Percentiles rank a stretch among this genome's conserved stretches.
phyloP scores from a whole-genome alignment of 2,888 invertebrate genomes.

The Vandiemenella viatica region DNA sequence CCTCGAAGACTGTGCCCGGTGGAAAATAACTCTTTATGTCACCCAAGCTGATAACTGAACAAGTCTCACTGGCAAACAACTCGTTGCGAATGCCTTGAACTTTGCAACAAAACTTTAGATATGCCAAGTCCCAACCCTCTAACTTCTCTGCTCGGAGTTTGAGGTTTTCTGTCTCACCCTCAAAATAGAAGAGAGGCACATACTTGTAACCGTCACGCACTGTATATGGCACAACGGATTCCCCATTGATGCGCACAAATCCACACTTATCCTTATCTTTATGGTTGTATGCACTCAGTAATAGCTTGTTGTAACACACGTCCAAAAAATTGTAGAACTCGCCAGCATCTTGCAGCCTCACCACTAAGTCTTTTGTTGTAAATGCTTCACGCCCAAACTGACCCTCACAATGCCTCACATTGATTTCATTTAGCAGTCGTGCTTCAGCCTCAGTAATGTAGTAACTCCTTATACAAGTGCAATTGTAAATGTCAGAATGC shows the following conservation, averaged over 20 bases:
- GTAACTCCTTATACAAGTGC: constrained; percentile 82
- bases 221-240: constrained; percentile 85
- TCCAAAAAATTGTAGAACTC: constrained; percentile 84
- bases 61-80: constrained; percentile 78
- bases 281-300: constrained; percentile 49
- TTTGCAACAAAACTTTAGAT: constrained; percentile 86
- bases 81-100: constrained; percentile 86
- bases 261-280: constrained; percentile 67
- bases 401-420: constrained; percentile 78
- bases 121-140: constrained; percentile 84
- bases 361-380: constrained; percentile 74
- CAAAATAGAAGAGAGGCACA: constrained; percentile 81
- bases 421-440: constrained; percentile 80
- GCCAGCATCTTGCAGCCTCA: constrained; percentile 71
- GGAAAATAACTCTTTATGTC: constrained; percentile 86
- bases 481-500: constrained; percentile 79
- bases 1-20: constrained; percentile 76
- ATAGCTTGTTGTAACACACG: constrained; percentile 72
- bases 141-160: constrained; percentile 74
- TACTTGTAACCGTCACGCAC: constrained; percentile 68
- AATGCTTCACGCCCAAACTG: constrained; percentile 81
- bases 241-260: constrained; percentile 81
- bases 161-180: constrained; percentile 73
- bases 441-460: constrained; percentile 86
- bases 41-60: constrained; percentile 75